phyloP scores from a whole-genome alignment of 2,113 vertebrate species.

The Camelus dromedarius region DNA sequence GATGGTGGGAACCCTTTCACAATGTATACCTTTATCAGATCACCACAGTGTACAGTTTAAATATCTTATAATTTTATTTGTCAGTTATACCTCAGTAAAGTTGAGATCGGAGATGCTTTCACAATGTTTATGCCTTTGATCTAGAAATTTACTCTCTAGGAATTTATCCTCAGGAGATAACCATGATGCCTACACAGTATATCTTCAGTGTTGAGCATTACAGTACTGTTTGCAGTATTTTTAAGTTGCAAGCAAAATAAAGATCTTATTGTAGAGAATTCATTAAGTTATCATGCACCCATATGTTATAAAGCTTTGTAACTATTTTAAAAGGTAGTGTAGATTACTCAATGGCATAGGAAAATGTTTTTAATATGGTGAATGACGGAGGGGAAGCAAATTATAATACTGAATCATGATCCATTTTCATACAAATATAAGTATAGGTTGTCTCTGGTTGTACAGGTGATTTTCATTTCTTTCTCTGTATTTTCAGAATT shows the following conservation, averaged over 20 bases:
- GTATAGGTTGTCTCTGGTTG: not conserved
- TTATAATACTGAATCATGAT: not conserved
- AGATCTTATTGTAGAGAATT: not conserved
- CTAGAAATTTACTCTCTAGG: not conserved
- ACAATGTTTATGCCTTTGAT: not conserved
- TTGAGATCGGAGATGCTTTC: not conserved
- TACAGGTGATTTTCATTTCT: not conserved
- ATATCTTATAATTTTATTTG: not conserved
- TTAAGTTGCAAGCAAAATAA: not conserved
- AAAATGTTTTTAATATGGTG: conserved; percentile 21
- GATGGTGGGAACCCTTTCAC: not conserved
- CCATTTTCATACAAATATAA: not conserved
- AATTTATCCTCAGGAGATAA: not conserved
- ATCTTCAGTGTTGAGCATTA: not conserved
- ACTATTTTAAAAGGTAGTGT: not conserved
- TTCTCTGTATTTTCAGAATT: conserved; percentile 39
- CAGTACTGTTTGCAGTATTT: not conserved
- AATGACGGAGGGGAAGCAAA: not conserved
- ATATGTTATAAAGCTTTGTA: not conserved
- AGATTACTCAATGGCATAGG: not conserved
- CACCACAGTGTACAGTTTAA: not conserved
- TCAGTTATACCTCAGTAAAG: not conserved
- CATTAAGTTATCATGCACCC: not conserved
- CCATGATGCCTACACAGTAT: not conserved
- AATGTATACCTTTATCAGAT: not conserved